Conservation (phyloP, 2,113 vertebrate species). For the Petroica traversi region DNA sequence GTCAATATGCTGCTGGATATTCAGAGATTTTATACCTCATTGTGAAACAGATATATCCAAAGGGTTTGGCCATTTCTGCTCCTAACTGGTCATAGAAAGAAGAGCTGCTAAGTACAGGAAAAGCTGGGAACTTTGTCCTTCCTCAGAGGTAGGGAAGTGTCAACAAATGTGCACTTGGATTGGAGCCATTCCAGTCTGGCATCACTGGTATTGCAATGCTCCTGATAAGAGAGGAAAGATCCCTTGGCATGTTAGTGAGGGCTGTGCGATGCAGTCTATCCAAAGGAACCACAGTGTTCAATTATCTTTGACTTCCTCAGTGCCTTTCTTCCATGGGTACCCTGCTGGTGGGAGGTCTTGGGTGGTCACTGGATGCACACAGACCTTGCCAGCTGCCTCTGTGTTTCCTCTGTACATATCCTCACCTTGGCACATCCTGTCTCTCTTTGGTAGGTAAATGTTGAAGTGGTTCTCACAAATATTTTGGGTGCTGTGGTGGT, state of each 20-base stretch:
- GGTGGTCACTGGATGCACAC: background rate
- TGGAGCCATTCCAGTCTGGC: background rate
- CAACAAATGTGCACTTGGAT: background rate
- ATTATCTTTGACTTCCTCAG: background rate
- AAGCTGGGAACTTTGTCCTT: background rate
- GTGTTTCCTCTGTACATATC: background rate
- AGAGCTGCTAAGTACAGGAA: background rate
- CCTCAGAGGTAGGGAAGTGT: background rate
- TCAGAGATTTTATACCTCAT: background rate
- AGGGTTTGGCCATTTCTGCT: background rate
- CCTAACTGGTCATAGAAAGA: background rate
- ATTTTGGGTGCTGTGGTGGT: background rate
- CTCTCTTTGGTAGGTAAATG: background rate
- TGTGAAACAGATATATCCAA: background rate
- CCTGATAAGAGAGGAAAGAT: background rate
- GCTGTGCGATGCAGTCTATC: background rate
- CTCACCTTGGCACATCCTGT: background rate
- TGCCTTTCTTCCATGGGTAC: accelerated
- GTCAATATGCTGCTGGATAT: background rate
- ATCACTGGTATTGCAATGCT: background rate
- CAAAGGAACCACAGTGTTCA: accelerated
- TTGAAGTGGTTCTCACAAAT: background rate
- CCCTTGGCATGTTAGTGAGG: background rate
- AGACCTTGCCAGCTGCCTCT: background rate
- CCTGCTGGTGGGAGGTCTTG: background rate